phyloP scores from a whole-genome alignment of 2,888 invertebrate genomes.

The Achlya flavicornis region DNA sequence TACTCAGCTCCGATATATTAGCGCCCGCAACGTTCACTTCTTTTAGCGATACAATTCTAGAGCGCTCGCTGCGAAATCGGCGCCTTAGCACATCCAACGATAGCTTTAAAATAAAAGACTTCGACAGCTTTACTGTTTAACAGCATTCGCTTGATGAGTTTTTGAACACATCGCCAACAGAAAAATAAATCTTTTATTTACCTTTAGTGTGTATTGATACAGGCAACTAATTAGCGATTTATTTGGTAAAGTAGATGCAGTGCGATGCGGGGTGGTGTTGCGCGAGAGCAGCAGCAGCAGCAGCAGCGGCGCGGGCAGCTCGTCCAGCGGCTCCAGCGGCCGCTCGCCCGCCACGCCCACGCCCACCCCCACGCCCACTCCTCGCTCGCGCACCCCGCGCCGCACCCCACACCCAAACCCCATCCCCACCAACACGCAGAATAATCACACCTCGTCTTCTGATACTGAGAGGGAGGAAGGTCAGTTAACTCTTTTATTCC shows the following conservation, averaged over 20 bases:
- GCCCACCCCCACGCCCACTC: not conserved
- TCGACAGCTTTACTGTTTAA: no score
- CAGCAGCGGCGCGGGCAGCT: conserved; percentile 60
- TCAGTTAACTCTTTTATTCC: conserved; percentile 34
- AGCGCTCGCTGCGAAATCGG: no score
- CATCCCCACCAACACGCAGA: conserved; percentile 13
- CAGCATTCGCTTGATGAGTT: no score
- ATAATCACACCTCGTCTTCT: conserved; percentile 83
- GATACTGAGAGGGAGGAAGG: conserved; percentile 85
- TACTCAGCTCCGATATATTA: no score
- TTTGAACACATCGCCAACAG: no score
- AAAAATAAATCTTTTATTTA: no score
- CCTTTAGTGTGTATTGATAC: no score
- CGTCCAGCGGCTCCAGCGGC: conserved; percentile 53
- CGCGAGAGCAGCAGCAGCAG: conserved; percentile 41
- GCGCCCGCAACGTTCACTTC: no score
- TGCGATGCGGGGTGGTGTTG: conserved; percentile 29
- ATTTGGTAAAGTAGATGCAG: conserved; percentile 29
- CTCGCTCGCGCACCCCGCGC: conserved; percentile 41
- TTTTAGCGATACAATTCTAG: no score
- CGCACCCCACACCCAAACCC: conserved; percentile 60
- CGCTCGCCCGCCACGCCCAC: conserved; percentile 35
- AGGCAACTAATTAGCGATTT: no score
- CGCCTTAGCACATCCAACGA: no score
- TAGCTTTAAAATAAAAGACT: no score